Conservation (phyloP, 2,888 invertebrate species). For the Dioctria rufipes region DNA sequence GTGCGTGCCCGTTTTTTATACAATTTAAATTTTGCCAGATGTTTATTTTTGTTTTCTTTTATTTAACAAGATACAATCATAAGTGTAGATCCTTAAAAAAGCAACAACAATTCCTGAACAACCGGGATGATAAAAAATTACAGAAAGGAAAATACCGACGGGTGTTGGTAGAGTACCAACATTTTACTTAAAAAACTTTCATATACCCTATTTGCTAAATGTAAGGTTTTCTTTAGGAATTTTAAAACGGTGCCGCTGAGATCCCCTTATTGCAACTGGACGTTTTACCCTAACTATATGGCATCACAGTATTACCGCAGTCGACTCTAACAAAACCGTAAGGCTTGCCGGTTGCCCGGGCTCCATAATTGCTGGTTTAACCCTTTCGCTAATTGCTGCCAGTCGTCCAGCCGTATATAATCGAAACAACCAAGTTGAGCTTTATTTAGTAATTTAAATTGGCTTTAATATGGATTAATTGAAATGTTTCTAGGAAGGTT, state of each 20-base stretch:
- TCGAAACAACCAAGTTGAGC: conserved; percentile 6
- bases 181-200: background rate
- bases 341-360: conserved; percentile 11
- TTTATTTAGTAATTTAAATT: conserved; percentile 25
- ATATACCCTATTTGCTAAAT: background rate
- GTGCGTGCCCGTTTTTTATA: background rate
- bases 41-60: background rate
- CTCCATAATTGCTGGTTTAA: conserved; percentile 19
- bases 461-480: conserved; percentile 27
- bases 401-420: background rate
- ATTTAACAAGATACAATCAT: conserved; percentile 2
- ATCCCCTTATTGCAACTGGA: conserved; percentile 22
- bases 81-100: conserved; percentile 5
- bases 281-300: conserved; percentile 5
- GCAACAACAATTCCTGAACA: background rate
- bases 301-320: background rate
- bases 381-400: conserved; percentile 20
- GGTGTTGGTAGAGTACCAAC: conserved; percentile 6
- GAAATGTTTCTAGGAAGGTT: background rate
- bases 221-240: background rate
- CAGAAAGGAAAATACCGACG: background rate
- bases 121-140: conserved; percentile 11
- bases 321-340: background rate
- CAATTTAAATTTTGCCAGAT: background rate
- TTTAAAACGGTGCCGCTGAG: background rate